Base-by-base conservation (phyloP, 1,140 invertebrate genomes). In the Eubasilissa regina region DNA sequence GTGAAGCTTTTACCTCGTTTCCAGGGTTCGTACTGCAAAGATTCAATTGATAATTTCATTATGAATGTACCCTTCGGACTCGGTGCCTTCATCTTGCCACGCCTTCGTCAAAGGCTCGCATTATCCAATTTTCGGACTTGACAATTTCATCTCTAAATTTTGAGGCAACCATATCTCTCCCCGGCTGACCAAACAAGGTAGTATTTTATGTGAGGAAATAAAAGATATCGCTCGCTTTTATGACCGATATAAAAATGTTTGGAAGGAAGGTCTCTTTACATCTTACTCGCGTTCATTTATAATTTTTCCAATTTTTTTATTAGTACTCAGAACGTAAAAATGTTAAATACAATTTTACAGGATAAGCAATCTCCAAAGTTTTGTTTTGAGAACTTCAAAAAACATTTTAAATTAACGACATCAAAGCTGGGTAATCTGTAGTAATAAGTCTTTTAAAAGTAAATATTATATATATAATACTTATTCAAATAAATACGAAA, bases 211-310 rank as follows among this genome's bases (percentile, higher is more conserved):
- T 21, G 45, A 25, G 47, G 72, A 75, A 79, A 79, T 79, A 79
- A 79, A 79, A 79, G 72, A 79, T 79, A 79, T 74, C 64, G 70
- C 72, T 66, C 72, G 45, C 48, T 79, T 79, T 79, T 79, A 79
- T 79, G 62, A 66, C 45, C 45, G 73, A 75, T 75, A 79, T 79
- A 79, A 79, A 79, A 79, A 45, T 35, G 45, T 58, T 64, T 17
- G 13, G 15, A 21, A 11, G 25, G 35, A n/a, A 64, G n/a, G 11
- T 25, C 21, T 64, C 48, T 64, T 64, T 43, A 64, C 35, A 64
- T 44, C 60, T 64, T 21, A 35, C 60, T 64, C 60, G 35, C 60
- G 60, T 64, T 25, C 60, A 64, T 64, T 64, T 64, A 64, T 64
- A 64, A 64, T 64, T 64, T 35, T 64, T 64, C 60, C 60, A 64